Evolutionary conservation across 2,888 invertebrate genomes (phyloP), one percentile per base, ranked within the genome.

Genomic region (Torymus texanus): DNA sequence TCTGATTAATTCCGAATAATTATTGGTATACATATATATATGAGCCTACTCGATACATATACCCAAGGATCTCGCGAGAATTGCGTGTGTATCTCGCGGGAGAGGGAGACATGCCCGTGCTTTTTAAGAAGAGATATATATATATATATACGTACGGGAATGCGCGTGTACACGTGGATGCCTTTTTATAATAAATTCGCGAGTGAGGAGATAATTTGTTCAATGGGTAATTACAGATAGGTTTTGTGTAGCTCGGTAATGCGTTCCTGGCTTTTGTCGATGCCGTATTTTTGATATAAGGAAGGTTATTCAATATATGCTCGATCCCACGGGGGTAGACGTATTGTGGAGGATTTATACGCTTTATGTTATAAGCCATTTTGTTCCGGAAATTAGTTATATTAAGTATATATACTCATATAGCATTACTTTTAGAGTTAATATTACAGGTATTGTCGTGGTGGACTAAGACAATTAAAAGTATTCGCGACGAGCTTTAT

Each of bases 211-310:
- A 18, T 71, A 79, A 79, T 75, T 75, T 75, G 62, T 58, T 71
- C 79, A 71, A 55, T 75, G 75, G 75, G 79, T 75, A 79, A 79
- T 79, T 75, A 79, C 71, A 41, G 29, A 18, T 29, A 12, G 21
- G 41, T 50, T 61, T 71, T 65, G 2, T n/a, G 0, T 5, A 51
- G 1, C 13, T 53, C 4, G 29, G 29, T 78, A 62, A 78, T 72
- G 65, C 61, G 24, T 1, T 8, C 41, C 41, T 5, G n/a, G 16
- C 24, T 61, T 59, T 75, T 61, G 24, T 58, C 4, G 50, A 5
- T 58, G 29, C 2, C 18, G 18, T 51, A 21, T 56, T 66, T 59
- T 18, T 51, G 59, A 50, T 59, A 55, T 55, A 16, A 53, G 41
- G 8, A 41, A 8, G 41, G 8, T 72, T 55, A 24, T 24, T 50